Base-by-base conservation (phyloP, 2,888 invertebrate species). In the Hemistola chrysoprasaria region DNA sequence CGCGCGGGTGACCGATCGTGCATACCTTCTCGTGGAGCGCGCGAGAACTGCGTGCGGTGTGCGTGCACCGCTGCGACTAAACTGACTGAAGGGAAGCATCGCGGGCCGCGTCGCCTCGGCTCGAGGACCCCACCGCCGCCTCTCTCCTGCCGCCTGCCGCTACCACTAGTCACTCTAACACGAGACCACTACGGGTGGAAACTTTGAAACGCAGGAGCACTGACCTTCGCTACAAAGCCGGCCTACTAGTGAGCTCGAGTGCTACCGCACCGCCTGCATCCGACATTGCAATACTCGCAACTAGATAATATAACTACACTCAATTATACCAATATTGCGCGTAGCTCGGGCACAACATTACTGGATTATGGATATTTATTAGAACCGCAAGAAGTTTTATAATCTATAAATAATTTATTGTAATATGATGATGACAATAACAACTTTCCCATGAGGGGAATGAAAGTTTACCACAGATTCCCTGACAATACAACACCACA, bases 41-140 rank as follows among this genome's bases (percentile, higher is more conserved):
- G 85, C 87, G 87, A 86, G 87, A 86, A 85, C 87, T 88, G 88
- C 88, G 88, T 87, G 83, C 87, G 87, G 88, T 71, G 88, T 85
- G 87, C 87, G 88, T 88, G 87, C 88, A 87, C 87, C 88, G 87
- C 86, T 79, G 81, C 77, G 78, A 85, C 86, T 85, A 73, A 73
- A 81, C 85, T 71, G 67, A 81, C 84, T 71, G 67, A 72, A 75
- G 76, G 76, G 71, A 78, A 72, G 72, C 72, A 72, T 65, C 69
- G 76, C 71, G 74, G 67, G 69, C 60, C 54, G 62, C 62, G 62
- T 57, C 54, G 53, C 59, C 59, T 62, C 32, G 47, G 30, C 54
- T 68, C 73, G 75, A 78, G 75, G 81, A 79, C 81, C 86, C 82
- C 85, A 81, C 84, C 82, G 78, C 82, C 54, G 60, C 65, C 78